These are phyloP conservation scores for Dioctria rufipes DNA, from an alignment of 2,888 invertebrate species.

Conservation along the genomic window DNA sequence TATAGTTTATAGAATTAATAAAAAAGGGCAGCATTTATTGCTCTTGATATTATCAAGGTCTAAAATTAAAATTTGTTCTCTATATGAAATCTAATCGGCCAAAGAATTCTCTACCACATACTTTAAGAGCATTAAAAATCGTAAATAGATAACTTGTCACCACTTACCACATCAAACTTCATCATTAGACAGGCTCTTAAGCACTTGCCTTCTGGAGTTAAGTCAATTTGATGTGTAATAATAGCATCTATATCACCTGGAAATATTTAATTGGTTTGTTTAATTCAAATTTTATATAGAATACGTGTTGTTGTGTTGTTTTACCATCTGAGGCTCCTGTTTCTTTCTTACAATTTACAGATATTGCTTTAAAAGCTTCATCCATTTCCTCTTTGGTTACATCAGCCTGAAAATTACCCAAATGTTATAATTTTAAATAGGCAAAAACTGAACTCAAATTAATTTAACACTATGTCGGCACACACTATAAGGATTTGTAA, in stretches of 20 bases:
- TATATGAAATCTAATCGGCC: too few relatives aligned
- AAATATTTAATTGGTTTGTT: background rate
- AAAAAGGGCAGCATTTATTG: too few relatives aligned
- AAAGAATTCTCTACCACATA: background rate
- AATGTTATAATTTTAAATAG: too few relatives aligned
- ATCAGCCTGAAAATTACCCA: conserved; percentile 56
- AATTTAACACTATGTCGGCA: too few relatives aligned
- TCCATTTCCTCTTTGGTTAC: conserved; percentile 62
- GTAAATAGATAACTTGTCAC: too few relatives aligned
- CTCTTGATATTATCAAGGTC: too few relatives aligned
- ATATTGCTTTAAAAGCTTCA: conserved; percentile 60
- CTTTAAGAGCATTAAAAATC: background rate
- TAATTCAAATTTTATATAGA: too few relatives aligned
- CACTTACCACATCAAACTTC: conserved; percentile 66
- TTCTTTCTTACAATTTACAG: conserved; percentile 65
- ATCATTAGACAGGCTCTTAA: conserved; percentile 68
- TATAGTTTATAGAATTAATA: too few relatives aligned
- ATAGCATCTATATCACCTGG: conserved; percentile 66
- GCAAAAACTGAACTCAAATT: too few relatives aligned
- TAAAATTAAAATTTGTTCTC: too few relatives aligned
- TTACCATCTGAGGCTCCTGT: conserved; percentile 67
- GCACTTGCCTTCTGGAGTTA: conserved; percentile 66
- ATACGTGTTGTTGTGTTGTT: background rate
- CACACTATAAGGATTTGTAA: too few relatives aligned
- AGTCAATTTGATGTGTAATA: conserved; percentile 63